Evolutionary conservation across 2,888 invertebrate species (phyloP).

Genomic region (Caradrina kadenii): DNA sequence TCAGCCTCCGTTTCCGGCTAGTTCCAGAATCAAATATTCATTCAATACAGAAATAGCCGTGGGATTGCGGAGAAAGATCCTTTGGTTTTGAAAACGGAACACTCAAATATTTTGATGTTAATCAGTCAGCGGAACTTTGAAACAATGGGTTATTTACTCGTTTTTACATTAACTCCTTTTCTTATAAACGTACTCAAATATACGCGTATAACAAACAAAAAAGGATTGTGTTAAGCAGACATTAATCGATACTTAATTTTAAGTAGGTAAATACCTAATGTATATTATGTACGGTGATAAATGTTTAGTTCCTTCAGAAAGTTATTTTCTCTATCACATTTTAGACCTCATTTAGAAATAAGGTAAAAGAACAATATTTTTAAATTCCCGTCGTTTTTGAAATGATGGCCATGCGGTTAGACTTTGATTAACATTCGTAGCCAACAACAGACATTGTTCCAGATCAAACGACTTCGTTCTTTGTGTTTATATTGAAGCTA

Average conservation of each 20-base stretch:
- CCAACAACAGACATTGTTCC: conserved; percentile 79
- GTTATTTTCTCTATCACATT: not conserved
- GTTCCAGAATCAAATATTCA: conserved; percentile 74
- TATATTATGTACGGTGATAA: too few species aligned
- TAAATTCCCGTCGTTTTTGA: conserved; percentile 12
- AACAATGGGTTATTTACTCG: conserved; percentile 25
- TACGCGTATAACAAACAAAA: too few species aligned
- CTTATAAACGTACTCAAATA: too few species aligned
- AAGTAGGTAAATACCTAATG: too few species aligned
- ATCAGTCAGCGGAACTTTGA: conserved; percentile 33
- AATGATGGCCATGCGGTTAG: conserved; percentile 66
- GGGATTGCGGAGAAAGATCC: conserved; percentile 59
- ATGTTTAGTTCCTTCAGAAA: not conserved
- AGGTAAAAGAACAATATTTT: conserved; percentile 17
- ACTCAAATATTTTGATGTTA: conserved; percentile 59
- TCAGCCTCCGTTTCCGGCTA: conserved; percentile 45
- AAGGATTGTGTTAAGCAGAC: too few species aligned
- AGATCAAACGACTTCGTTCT: conserved; percentile 82
- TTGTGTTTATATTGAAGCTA: conserved; percentile 77
- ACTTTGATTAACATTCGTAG: conserved; percentile 82
- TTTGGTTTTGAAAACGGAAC: conserved; percentile 62
- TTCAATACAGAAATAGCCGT: conserved; percentile 67
- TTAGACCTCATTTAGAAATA: not conserved
- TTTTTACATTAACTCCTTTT: not conserved
- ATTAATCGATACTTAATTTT: too few species aligned